phyloP scores from a whole-genome alignment of 2,797 vertebrate genomes.

The Pangasius krempfi region DNA sequence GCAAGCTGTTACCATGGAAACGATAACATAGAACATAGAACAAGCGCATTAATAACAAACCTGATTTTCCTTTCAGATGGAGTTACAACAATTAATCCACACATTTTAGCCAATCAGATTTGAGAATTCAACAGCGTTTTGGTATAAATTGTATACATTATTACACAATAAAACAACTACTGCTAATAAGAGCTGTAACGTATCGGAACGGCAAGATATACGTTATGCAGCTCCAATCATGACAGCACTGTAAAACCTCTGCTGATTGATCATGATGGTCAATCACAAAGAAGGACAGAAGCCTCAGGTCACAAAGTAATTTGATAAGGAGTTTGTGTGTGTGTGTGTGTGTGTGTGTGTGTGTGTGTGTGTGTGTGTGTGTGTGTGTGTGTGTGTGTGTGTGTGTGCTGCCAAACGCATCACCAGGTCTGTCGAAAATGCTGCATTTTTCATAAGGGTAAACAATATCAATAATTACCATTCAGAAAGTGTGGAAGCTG shows the following conservation, averaged over 20 bases:
- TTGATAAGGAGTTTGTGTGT: neutral
- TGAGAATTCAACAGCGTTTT: neutral
- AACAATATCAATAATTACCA: conserved; percentile 57
- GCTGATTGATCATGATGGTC: neutral
- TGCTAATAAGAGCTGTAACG: neutral
- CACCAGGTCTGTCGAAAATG: neutral
- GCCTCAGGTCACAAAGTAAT: conserved; percentile 9
- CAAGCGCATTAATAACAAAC: neutral
- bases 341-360: neutral
- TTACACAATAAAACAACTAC: neutral
- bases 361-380: neutral
- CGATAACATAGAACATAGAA: neutral
- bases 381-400: neutral
- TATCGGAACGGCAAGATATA: neutral
- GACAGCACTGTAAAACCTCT: conserved; percentile 4
- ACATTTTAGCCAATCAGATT: neutral
- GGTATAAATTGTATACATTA: neutral
- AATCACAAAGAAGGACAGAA: conserved; percentile 1
- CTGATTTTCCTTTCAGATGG: neutral
- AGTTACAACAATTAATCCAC: neutral
- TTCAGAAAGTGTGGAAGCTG: conserved; percentile 42
- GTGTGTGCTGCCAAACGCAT: neutral
- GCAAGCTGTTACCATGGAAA: neutral
- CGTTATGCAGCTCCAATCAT: neutral
- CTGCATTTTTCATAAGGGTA: conserved; percentile 37